These are phyloP conservation scores for Podarcis cretensis DNA, from an alignment of 2,113 vertebrate species.

Conservation along the genomic window DNA sequence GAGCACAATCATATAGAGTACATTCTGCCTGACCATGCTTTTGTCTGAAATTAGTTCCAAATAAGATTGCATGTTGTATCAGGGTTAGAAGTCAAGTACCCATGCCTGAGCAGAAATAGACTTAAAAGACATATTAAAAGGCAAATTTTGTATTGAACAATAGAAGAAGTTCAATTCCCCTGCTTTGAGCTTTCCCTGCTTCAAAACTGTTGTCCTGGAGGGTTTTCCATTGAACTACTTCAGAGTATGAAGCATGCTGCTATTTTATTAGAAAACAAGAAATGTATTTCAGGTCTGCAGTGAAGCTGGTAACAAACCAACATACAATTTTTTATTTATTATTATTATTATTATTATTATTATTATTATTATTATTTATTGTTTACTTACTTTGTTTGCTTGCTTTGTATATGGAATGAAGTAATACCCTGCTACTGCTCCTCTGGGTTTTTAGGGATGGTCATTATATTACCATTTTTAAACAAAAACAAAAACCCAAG, in stretches of 20 bases:
- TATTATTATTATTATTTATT: no score
- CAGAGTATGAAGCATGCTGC: slow-evolving; percentile 16
- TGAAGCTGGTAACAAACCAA: slow-evolving; percentile 26
- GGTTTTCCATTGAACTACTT: slow-evolving; percentile 58
- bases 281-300: slow-evolving; percentile 47
- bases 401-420: no score
- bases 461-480: no score
- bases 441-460: no score
- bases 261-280: slow-evolving; percentile 72
- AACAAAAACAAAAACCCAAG: no score
- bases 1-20: neutral
- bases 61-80: neutral
- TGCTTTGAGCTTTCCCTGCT: neutral
- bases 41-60: neutral
- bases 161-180: slow-evolving; percentile 13
- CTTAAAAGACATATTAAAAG: slow-evolving; percentile 32
- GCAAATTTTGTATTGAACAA: neutral
- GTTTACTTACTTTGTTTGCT: no score
- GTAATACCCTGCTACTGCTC: no score
- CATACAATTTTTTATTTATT: no score
- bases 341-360: no score
- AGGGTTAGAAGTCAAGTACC: neutral
- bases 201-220: slow-evolving; percentile 42
- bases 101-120: neutral
- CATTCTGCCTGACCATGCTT: neutral